Base-by-base conservation (phyloP, 2,888 invertebrate genomes). In the Epirrhoe tristata region DNA sequence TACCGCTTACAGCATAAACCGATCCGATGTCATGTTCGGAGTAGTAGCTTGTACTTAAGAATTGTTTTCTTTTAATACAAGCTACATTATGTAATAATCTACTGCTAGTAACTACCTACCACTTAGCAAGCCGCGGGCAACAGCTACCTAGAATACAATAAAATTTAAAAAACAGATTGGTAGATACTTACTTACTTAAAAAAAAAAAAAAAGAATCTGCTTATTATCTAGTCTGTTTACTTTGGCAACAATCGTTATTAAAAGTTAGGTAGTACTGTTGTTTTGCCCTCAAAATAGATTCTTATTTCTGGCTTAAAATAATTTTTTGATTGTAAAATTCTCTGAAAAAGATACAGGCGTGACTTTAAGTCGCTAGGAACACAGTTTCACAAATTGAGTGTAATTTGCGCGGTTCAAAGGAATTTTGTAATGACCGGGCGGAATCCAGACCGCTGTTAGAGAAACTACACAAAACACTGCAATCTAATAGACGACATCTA, bases 361-460 rank as follows among this genome's bases (percentile, higher is more conserved):
- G 8, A 56, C 39, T 32, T n/a, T 32, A 24, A 48, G 34, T 81
- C 76, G 79, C 71, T 71, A 74, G 77, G 77, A 82, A 83, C 57
- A 83, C 83, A 80, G 82, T 85, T 84, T 77, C 79, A 81, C 83
- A 87, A 90, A 88, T 87, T 86, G 85, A 83, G 84, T 77, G 85
- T 85, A 88, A 89, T 89, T 89, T 87, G 83, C 82, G 80, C 73
- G 78, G 80, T 73, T 82, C 80, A 81, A 84, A 84, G 83, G 84
- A 83, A 86, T 86, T 81, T 77, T 75, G 84, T 88, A 88, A 89
- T 88, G 86, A 82, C 77, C 76, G 78, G 71, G 64, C 73, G 83
- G 82, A 84, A 83, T 85, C 81, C 77, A 74, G 50, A 58, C 75
- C 79, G 78, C 77, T 79, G 79, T 79, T 78, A 80, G 73, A 79